A percentile compares a stretch with the other conserved stretches of the same genome.
Conservation (phyloP, 2,888 invertebrate species). For the Parascotia fuliginaria region DNA sequence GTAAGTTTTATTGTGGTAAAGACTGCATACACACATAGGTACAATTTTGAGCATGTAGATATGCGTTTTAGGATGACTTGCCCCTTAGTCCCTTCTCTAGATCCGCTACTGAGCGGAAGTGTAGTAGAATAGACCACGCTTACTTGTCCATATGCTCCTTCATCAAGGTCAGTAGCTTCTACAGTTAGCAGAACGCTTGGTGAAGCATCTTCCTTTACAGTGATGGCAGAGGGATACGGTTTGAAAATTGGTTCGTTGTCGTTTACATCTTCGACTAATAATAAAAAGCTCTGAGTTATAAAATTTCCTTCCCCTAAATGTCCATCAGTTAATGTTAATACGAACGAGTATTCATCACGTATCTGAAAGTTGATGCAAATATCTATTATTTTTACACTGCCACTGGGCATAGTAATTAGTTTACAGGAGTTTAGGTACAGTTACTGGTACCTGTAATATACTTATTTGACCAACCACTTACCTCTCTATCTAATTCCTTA, state of each 20-base stretch:
- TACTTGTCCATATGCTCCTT: conserved; percentile 96
- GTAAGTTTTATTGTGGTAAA: too few relatives aligned
- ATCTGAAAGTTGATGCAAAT: conserved; percentile 84
- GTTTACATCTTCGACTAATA: conserved; percentile 96
- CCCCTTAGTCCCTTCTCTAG: too few relatives aligned
- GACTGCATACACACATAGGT: background rate
- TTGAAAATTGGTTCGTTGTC: conserved; percentile 96
- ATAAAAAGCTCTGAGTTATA: conserved; percentile 94
- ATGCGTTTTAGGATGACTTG: too few relatives aligned
- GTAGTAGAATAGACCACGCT: conserved; percentile 5
- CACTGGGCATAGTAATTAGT: too few relatives aligned
- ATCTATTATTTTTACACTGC: too few relatives aligned
- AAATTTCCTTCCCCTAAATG: conserved; percentile 94
- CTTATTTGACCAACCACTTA: conserved; percentile 60
- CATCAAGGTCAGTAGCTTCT: conserved; percentile 95
- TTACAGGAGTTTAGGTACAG: too few relatives aligned
- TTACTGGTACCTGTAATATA: too few relatives aligned
- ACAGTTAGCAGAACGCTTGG: conserved; percentile 92
- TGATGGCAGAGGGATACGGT: conserved; percentile 93
- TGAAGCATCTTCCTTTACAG: conserved; percentile 91
- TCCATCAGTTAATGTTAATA: conserved; percentile 95
- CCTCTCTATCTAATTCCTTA: conserved; percentile 96
- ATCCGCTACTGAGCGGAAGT: too few relatives aligned
- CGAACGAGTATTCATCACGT: conserved; percentile 94
- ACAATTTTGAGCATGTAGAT: too few relatives aligned